phyloP scores from a whole-genome alignment of 2,113 vertebrate genomes.

The Beaufortia kweichowensis region DNA sequence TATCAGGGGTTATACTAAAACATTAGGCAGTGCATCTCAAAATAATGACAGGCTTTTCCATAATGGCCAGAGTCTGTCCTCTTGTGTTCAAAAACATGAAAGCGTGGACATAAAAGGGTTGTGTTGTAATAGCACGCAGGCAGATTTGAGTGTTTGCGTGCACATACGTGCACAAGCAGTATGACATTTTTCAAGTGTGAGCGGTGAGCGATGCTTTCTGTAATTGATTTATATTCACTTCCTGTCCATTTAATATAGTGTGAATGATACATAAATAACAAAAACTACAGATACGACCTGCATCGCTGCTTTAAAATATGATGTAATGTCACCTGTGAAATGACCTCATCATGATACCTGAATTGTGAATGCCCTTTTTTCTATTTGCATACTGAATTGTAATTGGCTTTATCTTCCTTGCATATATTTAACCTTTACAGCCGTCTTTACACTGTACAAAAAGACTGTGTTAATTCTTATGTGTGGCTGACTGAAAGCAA shows the following conservation, averaged over 20 bases:
- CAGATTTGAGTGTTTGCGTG: neutral
- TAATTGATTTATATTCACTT: neutral
- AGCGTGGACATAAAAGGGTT: slow-evolving; percentile 47
- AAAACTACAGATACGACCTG: neutral
- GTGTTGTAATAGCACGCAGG: slow-evolving; percentile 32
- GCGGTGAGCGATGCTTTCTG: slow-evolving; percentile 1
- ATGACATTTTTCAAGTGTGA: slow-evolving; percentile 3
- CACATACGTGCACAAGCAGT: neutral
- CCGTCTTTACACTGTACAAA: too few species aligned
- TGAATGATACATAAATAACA: neutral
- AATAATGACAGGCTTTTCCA: slow-evolving; percentile 46
- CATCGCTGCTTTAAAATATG: too few species aligned
- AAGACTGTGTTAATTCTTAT: too few species aligned
- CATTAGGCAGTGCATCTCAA: slow-evolving; percentile 27
- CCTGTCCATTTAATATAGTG: neutral
- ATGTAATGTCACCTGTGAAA: too few species aligned
- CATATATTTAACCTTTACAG: too few species aligned
- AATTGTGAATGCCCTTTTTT: too few species aligned
- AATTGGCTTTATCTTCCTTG: too few species aligned
- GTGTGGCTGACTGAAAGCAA: too few species aligned
- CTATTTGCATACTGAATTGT: too few species aligned
- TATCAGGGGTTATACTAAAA: slow-evolving; percentile 17
- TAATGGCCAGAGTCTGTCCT: slow-evolving; percentile 44
- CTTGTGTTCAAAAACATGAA: slow-evolving; percentile 38
- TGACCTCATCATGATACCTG: too few species aligned